Evolutionary conservation across 2,888 invertebrate species (phyloP).

Genomic region (Pristionchus arcanus): DNA sequence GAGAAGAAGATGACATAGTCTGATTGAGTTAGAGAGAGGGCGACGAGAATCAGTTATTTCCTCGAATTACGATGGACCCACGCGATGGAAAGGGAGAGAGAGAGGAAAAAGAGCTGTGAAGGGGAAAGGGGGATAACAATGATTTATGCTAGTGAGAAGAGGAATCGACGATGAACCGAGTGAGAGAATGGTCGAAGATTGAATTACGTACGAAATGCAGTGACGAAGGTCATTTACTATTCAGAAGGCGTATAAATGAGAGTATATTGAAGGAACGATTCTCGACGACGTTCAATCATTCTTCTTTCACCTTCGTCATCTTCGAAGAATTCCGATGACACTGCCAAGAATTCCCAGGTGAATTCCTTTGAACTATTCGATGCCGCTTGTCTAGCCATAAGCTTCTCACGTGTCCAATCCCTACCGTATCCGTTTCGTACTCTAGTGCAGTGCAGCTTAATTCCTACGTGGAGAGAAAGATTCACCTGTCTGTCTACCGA

Average conservation of each 20-base stretch:
- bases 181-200: constrained; percentile 1
- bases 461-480: neutral
- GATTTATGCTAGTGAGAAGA: neutral
- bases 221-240: neutral
- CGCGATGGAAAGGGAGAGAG: neutral
- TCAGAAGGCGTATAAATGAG: neutral
- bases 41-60: constrained; percentile 1
- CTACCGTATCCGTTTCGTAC: neutral
- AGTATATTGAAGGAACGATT: constrained; percentile 31
- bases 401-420: neutral
- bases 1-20: neutral
- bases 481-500: neutral
- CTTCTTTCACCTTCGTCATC: constrained; percentile 38
- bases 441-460: neutral
- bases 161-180: neutral
- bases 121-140: neutral
- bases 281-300: constrained; percentile 27
- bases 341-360: neutral
- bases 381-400: neutral
- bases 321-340: constrained; percentile 40
- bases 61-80: neutral
- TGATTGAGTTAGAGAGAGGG: neutral
- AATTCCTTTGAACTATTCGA: neutral
- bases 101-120: neutral
- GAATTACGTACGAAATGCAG: neutral